These are phyloP conservation scores for Psittacula echo DNA, from an alignment of 2,797 vertebrate species.

Conservation along the genomic window DNA sequence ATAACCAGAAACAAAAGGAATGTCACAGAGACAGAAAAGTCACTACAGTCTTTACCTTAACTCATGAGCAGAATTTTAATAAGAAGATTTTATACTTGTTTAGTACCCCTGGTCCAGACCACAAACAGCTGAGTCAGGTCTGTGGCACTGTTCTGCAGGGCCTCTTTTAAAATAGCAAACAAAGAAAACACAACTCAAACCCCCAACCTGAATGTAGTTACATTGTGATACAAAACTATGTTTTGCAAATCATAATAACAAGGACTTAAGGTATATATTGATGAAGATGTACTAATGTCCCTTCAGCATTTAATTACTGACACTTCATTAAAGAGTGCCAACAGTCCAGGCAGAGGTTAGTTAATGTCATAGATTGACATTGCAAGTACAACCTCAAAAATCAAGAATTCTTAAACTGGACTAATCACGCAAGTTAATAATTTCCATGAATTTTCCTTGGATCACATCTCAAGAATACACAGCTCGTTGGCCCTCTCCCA, in stretches of 20 bases:
- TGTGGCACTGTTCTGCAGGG: neutral
- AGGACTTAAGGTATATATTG: neutral
- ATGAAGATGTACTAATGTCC: neutral
- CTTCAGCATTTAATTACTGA: neutral
- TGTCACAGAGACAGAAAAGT: conserved; percentile 17
- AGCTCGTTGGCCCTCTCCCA: neutral
- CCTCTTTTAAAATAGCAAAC: neutral
- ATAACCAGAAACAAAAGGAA: conserved; percentile 33
- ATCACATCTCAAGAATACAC: neutral
- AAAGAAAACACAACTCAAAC: neutral
- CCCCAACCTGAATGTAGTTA: neutral
- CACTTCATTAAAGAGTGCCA: neutral
- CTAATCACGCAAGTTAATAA: neutral
- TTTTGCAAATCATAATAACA: neutral
- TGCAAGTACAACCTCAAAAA: neutral
- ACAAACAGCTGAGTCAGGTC: neutral
- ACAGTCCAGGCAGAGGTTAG: neutral
- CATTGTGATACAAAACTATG: neutral
- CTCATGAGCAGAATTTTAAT: conserved; percentile 12
- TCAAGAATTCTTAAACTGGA: neutral
- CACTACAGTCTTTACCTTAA: neutral
- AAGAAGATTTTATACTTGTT: neutral
- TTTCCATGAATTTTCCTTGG: neutral
- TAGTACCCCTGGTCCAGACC: neutral
- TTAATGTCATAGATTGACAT: neutral